These are phyloP conservation scores for Drosophila malerkotliana DNA, from an alignment of 1,140 invertebrate genomes.

Conservation along the genomic window DNA sequence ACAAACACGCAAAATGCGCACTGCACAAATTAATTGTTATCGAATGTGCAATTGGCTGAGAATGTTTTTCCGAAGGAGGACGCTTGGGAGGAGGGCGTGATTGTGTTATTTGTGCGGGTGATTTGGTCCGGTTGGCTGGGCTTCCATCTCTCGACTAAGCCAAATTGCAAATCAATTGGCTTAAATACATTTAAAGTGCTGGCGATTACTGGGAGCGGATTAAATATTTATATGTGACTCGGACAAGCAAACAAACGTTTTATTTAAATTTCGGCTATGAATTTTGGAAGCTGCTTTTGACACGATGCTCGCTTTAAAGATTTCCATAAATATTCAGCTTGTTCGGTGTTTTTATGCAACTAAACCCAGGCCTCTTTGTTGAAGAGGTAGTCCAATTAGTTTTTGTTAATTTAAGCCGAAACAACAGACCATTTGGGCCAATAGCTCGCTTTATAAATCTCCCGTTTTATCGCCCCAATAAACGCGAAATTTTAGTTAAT, in stretches of 20 bases:
- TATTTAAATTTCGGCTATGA: conserved; percentile 1
- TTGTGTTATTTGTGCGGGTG: conserved; percentile 29
- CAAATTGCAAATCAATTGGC: conserved; percentile 45
- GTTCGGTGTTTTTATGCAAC: too few relatives aligned
- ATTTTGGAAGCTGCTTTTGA: not conserved
- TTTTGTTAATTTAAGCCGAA: conserved; percentile 12
- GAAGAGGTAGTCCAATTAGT: conserved; percentile 16
- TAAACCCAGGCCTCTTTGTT: too few relatives aligned
- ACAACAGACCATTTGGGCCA: not conserved
- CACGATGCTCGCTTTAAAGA: not conserved
- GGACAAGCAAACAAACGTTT: conserved; percentile 6
- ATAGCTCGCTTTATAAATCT: conserved; percentile 19
- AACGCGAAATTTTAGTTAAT: conserved; percentile 25
- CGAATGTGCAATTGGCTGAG: conserved; percentile 57
- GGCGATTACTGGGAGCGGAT: conserved; percentile 28
- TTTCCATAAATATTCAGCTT: not conserved
- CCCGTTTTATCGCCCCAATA: conserved; percentile 55
- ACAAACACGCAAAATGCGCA: conserved; percentile 69
- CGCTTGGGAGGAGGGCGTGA: not conserved
- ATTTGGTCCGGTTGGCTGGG: conserved; percentile 17
- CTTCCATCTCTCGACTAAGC: conserved; percentile 46
- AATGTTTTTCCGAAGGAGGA: conserved; percentile 20
- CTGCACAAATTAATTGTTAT: conserved; percentile 77
- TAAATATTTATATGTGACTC: conserved; percentile 9
- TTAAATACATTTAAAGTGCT: conserved; percentile 46